These are phyloP conservation scores for Tiphia femorata DNA, from an alignment of 2,888 invertebrate species.

Conservation along the genomic window DNA sequence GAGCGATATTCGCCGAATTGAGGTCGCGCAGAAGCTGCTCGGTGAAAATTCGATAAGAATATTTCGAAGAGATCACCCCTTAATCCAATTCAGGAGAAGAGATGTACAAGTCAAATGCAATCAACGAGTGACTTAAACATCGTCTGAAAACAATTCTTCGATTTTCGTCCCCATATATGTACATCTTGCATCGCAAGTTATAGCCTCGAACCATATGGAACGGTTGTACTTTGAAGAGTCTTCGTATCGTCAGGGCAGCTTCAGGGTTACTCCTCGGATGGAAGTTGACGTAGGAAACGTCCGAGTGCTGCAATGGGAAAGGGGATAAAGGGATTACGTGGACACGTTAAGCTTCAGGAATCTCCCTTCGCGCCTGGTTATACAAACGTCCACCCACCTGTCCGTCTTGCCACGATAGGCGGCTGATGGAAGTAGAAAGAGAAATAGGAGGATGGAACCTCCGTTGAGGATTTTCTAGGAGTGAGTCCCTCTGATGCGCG, in stretches of 20 bases:
- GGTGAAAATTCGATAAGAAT: too few species aligned
- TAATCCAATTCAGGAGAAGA: too few species aligned
- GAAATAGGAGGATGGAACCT: conserved; percentile 36
- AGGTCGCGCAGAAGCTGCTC: too few species aligned
- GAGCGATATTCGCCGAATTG: too few species aligned
- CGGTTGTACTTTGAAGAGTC: too few species aligned
- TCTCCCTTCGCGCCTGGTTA: conserved; percentile 52
- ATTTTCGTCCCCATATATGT: too few species aligned
- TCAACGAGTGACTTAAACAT: too few species aligned
- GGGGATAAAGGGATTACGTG: conserved; percentile 63
- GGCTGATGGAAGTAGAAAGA: conserved; percentile 39
- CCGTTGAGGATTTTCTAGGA: conserved; percentile 40
- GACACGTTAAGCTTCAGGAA: conserved; percentile 63
- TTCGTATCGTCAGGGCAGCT: conserved; percentile 15
- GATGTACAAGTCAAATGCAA: too few species aligned
- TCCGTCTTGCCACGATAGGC: conserved; percentile 47
- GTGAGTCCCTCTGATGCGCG: conserved; percentile 37
- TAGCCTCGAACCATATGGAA: too few species aligned
- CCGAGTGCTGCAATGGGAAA: conserved; percentile 54
- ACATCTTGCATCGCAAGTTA: too few species aligned
- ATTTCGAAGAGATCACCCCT: too few species aligned
- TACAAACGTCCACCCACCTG: conserved; percentile 54
- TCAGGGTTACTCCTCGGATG: conserved; percentile 14
- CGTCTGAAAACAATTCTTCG: too few species aligned
- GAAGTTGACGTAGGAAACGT: conserved; percentile 43